phyloP scores from a whole-genome alignment of 23 tunicate genomes.

The Clavelina lepadiformis region DNA sequence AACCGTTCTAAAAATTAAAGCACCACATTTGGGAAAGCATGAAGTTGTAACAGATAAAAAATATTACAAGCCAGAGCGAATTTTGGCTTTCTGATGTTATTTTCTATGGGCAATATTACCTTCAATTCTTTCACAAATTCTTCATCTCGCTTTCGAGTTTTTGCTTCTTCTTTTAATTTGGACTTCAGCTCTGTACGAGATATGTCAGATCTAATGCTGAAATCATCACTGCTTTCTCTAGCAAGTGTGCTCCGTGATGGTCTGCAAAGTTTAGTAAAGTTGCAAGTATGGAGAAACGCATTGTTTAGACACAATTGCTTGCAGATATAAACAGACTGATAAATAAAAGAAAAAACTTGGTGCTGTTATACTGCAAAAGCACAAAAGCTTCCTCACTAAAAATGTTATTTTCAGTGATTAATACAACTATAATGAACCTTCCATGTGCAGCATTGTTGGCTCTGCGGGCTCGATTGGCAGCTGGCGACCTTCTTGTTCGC shows the following conservation, averaged over 20 bases:
- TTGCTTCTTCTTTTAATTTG: slow-evolving; percentile 50
- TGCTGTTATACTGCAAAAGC: neutral
- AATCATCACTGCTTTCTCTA: slow-evolving; percentile 71
- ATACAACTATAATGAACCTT: no score
- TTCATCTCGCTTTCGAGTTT: slow-evolving; percentile 42
- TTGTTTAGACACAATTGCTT: no score
- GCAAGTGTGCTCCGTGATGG: no score
- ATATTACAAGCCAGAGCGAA: no score
- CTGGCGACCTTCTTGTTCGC: slow-evolving; percentile 47
- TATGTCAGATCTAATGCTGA: slow-evolving; percentile 66
- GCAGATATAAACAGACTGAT: no score
- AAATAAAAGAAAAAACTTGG: no score
- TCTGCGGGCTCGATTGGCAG: slow-evolving; percentile 69
- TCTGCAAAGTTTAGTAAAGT: no score
- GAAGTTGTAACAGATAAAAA: no score
- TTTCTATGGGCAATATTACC: slow-evolving; percentile 43
- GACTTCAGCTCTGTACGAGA: slow-evolving; percentile 52
- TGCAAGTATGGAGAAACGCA: no score
- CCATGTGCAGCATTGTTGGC: slow-evolving; percentile 24
- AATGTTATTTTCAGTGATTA: no score
- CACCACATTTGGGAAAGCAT: no score
- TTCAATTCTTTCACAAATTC: slow-evolving; percentile 50
- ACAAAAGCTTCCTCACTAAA: neutral
- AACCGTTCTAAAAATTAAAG: slow-evolving; percentile 1
- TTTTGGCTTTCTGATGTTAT: neutral